phyloP scores from a whole-genome alignment of 2,797 vertebrate genomes.

The Pseudotriccus pelzelni region DNA sequence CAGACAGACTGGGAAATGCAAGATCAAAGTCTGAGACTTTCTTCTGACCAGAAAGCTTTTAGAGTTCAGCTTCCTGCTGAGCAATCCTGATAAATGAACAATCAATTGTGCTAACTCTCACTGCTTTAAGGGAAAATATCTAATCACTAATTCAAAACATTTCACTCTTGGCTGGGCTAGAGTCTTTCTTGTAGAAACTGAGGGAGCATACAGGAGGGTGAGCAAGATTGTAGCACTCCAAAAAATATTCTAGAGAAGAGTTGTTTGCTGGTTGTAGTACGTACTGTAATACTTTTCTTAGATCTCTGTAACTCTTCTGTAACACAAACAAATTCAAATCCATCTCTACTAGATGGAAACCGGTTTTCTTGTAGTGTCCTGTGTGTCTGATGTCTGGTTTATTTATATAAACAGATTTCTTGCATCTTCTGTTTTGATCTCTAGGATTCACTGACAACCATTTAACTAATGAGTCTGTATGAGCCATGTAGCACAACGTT shows the following conservation, averaged over 20 bases:
- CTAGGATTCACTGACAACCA: neutral
- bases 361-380: conserved; percentile 2
- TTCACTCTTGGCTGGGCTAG: conserved; percentile 16
- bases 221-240: conserved; percentile 6
- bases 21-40: conserved; percentile 46
- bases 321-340: conserved; percentile 37
- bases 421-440: conserved; percentile 55
- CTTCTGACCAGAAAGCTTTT: conserved; percentile 57
- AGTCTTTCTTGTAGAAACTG: conserved; percentile 54
- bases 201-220: neutral
- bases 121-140: conserved; percentile 46
- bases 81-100: conserved; percentile 45
- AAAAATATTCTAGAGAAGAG: neutral
- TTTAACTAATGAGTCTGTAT: neutral
- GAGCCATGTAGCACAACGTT: neutral
- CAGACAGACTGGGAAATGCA: neutral
- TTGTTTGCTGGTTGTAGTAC: conserved; percentile 5
- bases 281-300: neutral
- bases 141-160: conserved; percentile 60
- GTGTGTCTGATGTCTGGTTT: conserved; percentile 31
- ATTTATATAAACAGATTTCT: conserved; percentile 35
- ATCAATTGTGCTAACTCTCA: conserved; percentile 57
- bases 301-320: conserved; percentile 22
- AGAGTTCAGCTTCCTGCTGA: conserved; percentile 58
- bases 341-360: neutral